Evolutionary conservation across 2,888 invertebrate genomes (phyloP).

Genomic region (Pristionchus mayeri): DNA sequence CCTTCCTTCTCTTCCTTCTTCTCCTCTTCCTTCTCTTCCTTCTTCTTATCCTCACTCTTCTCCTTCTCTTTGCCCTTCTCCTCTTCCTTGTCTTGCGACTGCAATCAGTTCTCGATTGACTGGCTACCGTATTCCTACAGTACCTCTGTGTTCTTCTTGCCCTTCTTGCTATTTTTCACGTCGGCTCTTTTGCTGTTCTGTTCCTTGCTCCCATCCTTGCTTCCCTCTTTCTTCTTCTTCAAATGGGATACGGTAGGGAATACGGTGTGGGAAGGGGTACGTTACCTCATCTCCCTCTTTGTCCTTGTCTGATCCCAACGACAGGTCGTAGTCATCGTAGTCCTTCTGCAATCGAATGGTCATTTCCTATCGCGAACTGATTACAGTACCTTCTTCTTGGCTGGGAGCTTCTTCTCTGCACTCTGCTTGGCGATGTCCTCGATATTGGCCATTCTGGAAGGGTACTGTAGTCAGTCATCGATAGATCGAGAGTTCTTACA

Average conservation of each 20-base stretch:
- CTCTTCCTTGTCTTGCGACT: background rate
- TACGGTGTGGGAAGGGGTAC: background rate
- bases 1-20: background rate
- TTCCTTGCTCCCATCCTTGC: slow-evolving; percentile 5
- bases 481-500: background rate
- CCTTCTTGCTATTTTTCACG: background rate
- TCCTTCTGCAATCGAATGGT: slow-evolving; percentile 4
- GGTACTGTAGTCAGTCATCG: background rate
- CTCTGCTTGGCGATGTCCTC: slow-evolving; percentile 22
- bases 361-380: background rate
- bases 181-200: background rate
- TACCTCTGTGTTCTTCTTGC: slow-evolving; percentile 5
- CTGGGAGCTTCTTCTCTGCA: background rate
- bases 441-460: slow-evolving; percentile 10
- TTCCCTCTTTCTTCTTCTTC: background rate
- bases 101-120: background rate
- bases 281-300: background rate
- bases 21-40: background rate
- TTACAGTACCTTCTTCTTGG: slow-evolving; percentile 33
- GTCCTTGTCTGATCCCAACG: background rate
- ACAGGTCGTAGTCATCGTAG: slow-evolving; percentile 33
- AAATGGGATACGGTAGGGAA: background rate
- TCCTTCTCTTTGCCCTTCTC: slow-evolving; percentile 3
- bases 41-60: too few relatives aligned
- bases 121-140: background rate